Percentiles rank a stretch among this genome's conserved stretches.
These are phyloP conservation scores for Myotis planiceps DNA, from an alignment of 2,797 vertebrate species.

Conservation along the genomic window DNA sequence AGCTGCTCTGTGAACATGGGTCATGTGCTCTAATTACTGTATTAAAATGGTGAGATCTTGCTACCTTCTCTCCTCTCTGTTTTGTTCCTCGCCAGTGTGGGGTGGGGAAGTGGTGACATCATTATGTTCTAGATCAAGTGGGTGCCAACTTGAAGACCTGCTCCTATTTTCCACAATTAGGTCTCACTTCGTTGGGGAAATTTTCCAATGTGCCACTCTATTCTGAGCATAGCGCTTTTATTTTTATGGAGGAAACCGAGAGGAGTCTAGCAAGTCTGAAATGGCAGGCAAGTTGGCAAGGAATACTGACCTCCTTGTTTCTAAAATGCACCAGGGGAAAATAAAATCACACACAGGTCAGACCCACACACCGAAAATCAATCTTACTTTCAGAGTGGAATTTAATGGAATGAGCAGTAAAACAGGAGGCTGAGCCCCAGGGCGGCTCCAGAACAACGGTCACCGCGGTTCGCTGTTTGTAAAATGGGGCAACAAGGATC, in stretches of 20 bases:
- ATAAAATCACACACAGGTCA: not conserved
- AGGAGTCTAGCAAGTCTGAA: conserved; percentile 57
- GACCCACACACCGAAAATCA: not conserved
- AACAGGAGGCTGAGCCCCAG: not conserved
- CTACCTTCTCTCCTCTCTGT: not conserved
- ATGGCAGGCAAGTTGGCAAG: conserved; percentile 26
- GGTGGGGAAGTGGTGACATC: not conserved
- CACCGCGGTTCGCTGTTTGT: not conserved
- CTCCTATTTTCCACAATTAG: conserved; percentile 7
- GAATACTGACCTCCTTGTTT: conserved; percentile 55
- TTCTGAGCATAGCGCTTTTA: conserved; percentile 48
- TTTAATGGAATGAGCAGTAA: conserved; percentile 12
- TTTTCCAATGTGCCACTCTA: conserved; percentile 34
- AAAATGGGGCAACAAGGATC: not conserved
- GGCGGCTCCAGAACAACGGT: not conserved
- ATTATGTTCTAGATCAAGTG: not conserved
- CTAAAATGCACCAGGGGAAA: conserved; percentile 39
- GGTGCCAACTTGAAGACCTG: conserved; percentile 36
- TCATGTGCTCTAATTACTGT: not conserved
- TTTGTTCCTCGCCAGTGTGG: not conserved
- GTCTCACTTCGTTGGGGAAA: not conserved
- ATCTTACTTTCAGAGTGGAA: not conserved
- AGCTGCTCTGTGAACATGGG: not conserved
- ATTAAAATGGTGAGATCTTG: not conserved
- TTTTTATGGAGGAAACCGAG: conserved; percentile 55